Percentiles rank a stretch among this genome's conserved stretches.
Conservation (phyloP, 2,113 vertebrate genomes). For the Aptenodytes forsteri region DNA sequence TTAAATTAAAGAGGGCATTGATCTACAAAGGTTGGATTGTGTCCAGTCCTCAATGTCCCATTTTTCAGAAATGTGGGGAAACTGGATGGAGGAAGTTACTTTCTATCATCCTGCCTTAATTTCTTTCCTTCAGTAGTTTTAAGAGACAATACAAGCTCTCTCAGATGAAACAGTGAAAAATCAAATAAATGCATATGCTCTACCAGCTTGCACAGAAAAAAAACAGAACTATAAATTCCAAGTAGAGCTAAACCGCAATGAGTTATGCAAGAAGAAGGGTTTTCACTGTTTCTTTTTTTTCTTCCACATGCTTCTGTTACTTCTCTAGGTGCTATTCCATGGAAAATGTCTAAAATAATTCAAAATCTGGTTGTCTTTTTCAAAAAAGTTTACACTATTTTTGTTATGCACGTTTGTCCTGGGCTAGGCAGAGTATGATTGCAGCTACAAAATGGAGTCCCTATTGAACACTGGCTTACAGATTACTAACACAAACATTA, state of each 20-base stretch:
- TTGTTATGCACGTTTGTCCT: not conserved
- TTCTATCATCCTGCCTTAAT: not conserved
- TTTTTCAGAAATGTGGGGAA: not conserved
- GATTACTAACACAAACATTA: not conserved
- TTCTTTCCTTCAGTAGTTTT: not conserved
- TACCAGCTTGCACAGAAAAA: not conserved
- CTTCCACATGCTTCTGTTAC: not conserved
- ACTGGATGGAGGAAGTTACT: not conserved
- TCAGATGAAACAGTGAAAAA: not conserved
- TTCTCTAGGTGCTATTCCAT: not conserved
- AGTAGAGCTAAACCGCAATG: not conserved
- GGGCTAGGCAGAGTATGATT: not conserved
- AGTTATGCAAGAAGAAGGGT: not conserved
- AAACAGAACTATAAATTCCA: fast-evolving
- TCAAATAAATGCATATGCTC: not conserved
- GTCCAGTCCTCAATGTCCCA: not conserved
- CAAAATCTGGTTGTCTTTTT: not conserved
- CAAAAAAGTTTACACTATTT: not conserved
- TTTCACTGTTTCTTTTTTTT: not conserved
- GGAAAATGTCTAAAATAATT: not conserved
- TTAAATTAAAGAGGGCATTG: not conserved
- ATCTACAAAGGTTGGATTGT: not conserved
- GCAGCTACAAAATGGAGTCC: not conserved
- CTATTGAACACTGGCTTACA: not conserved
- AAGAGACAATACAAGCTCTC: not conserved